Percentiles rank a stretch among this genome's conserved stretches.
These are phyloP conservation scores for Centrocercus urophasianus DNA, from an alignment of 2,113 vertebrate genomes.

Conservation along the genomic window DNA sequence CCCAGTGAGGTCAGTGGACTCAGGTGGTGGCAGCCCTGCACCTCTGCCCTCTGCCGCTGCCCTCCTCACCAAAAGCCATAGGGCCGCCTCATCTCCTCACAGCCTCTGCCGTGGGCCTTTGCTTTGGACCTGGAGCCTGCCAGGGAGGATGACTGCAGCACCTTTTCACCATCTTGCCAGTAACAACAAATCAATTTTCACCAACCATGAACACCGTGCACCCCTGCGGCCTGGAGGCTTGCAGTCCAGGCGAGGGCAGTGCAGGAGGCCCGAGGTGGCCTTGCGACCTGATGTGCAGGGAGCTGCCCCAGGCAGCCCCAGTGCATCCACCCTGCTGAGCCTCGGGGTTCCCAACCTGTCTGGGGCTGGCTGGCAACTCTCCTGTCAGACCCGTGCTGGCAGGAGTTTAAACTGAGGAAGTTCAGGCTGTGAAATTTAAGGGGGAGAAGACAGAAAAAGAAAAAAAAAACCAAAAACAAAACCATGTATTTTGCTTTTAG, in stretches of 20 bases:
- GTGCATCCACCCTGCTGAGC: neutral
- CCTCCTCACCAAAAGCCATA: neutral
- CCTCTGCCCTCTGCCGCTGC: neutral
- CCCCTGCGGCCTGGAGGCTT: fast-evolving
- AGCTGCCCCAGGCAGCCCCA: neutral
- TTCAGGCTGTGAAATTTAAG: slow-evolving; percentile 56
- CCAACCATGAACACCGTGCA: neutral
- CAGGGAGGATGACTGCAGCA: neutral
- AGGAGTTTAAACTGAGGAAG: slow-evolving; percentile 43
- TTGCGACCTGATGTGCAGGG: neutral
- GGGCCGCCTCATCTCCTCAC: neutral
- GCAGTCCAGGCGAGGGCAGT: fast-evolving
- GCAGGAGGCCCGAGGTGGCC: neutral
- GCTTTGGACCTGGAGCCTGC: neutral
- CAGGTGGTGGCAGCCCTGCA: slow-evolving; percentile 44
- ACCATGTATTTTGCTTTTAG: slow-evolving; percentile 59
- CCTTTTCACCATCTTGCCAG: neutral
- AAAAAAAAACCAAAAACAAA: slow-evolving; percentile 29
- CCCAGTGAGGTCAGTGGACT: neutral
- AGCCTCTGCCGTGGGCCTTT: neutral
- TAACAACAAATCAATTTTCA: slow-evolving; percentile 19
- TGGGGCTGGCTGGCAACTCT: neutral
- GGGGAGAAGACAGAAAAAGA: slow-evolving; percentile 53
- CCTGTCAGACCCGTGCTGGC: neutral
- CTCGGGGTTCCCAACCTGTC: neutral